These are phyloP conservation scores for Poeciliopsis infans DNA, from an alignment of 2,797 vertebrate genomes.

Conservation along the genomic window DNA sequence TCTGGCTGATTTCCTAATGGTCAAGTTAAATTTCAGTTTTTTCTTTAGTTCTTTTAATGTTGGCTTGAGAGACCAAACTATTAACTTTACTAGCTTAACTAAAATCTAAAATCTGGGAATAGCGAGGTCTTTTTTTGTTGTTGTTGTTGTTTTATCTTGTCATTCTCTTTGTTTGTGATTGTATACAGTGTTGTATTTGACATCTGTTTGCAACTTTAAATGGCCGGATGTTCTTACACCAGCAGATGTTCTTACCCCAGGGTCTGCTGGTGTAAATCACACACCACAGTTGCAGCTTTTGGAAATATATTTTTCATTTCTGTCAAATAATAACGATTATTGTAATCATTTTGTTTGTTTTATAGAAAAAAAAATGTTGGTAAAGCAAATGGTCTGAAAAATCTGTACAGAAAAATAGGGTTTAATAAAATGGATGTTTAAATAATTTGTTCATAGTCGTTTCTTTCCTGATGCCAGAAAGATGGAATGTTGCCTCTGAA, in stretches of 20 bases:
- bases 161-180: conserved; percentile 70
- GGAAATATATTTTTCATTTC: conserved; percentile 11
- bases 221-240: conserved; percentile 75
- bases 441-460: conserved; percentile 82
- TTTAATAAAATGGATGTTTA: conserved; percentile 85
- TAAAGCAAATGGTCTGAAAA: conserved; percentile 73
- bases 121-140: conserved; percentile 56
- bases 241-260: conserved; percentile 68
- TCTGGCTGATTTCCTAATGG: conserved; percentile 19
- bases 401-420: conserved; percentile 79
- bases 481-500: conserved; percentile 57
- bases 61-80: conserved; percentile 38
- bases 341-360: conserved; percentile 5
- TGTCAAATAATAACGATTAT: conserved; percentile 2
- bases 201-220: conserved; percentile 78
- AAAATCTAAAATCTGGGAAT: conserved; percentile 57
- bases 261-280: conserved; percentile 73
- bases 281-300: conserved; percentile 68
- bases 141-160: conserved; percentile 55
- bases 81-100: neutral
- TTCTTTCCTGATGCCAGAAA: conserved; percentile 78
- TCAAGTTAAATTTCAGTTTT: conserved; percentile 41
- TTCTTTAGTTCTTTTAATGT: conserved; percentile 53
- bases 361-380: conserved; percentile 41
- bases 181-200: conserved; percentile 74